Conservation (phyloP, 2,888 invertebrate species). For the Aphodius granarius region DNA sequence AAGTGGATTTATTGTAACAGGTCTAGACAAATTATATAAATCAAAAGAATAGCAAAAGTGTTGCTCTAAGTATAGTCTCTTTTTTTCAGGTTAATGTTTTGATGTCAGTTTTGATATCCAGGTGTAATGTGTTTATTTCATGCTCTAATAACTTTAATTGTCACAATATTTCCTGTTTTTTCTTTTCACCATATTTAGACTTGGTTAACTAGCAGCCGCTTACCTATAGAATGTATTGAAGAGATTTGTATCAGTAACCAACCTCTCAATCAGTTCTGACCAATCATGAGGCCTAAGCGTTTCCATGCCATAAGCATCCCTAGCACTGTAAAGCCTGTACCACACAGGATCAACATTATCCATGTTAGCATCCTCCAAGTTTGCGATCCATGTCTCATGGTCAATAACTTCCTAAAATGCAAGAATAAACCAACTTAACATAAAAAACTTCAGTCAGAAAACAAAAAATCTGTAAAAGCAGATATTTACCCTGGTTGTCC, state of each 20-base stretch:
- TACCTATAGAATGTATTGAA: conserved; percentile 89
- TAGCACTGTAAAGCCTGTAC: conserved; percentile 84
- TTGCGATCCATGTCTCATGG: conserved; percentile 95
- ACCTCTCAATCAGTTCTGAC: conserved; percentile 82
- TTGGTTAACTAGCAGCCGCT: too few relatives aligned
- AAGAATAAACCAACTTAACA: conserved; percentile 6
- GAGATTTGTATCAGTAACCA: conserved; percentile 79
- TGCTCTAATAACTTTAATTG: too few relatives aligned
- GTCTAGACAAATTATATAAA: too few relatives aligned
- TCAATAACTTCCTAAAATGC: conserved; percentile 79
- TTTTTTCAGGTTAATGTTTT: too few relatives aligned
- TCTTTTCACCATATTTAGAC: not conserved
- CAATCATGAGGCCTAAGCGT: conserved; percentile 86
- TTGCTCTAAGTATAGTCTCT: too few relatives aligned
- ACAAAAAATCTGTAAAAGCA: not conserved
- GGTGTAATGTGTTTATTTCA: not conserved
- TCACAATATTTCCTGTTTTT: not conserved
- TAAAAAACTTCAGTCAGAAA: not conserved
- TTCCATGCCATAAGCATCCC: conserved; percentile 80
- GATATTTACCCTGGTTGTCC: conserved; percentile 71
- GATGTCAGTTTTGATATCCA: too few relatives aligned
- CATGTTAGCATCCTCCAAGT: conserved; percentile 87
- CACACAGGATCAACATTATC: conserved; percentile 69
- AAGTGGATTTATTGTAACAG: too few relatives aligned
- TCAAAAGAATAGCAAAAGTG: too few relatives aligned